phyloP scores from a whole-genome alignment of 2,113 vertebrate species.

The Pardalotus punctatus region DNA sequence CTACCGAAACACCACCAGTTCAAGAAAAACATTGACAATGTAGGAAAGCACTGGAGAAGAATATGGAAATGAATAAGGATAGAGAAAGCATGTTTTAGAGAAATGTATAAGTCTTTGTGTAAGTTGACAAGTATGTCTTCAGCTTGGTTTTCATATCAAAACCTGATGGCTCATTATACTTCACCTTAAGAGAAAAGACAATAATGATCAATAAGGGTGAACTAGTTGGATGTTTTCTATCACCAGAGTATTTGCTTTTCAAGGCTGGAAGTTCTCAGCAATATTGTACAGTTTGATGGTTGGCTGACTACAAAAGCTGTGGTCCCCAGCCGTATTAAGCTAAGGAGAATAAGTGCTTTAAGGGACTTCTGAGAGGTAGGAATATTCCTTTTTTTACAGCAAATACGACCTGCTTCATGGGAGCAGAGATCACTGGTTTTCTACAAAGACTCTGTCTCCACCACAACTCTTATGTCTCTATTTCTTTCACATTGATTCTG shows the following conservation, averaged over 20 bases:
- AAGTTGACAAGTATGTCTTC: not conserved
- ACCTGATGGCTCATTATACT: not conserved
- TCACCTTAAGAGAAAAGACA: not conserved
- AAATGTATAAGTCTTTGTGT: not conserved
- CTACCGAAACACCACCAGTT: not conserved
- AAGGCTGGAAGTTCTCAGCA: not conserved
- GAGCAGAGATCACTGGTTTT: not conserved
- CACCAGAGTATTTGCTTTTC: not conserved
- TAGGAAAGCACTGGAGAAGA: not conserved
- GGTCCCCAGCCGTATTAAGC: not conserved
- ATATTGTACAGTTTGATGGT: not conserved
- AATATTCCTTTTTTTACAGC: not conserved
- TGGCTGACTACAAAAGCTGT: not conserved
- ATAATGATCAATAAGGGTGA: not conserved
- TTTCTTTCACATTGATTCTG: not conserved
- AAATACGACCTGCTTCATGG: not conserved
- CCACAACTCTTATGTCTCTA: not conserved
- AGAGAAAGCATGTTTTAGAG: not conserved
- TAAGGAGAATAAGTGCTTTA: not conserved
- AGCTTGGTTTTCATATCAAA: not conserved
- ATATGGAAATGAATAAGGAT: not conserved
- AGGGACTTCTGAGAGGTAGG: not conserved
- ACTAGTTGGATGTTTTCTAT: not conserved
- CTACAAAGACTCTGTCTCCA: not conserved
- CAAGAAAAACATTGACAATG: not conserved